Percentiles rank a stretch among this genome's conserved stretches.
These are phyloP conservation scores for Orthonychiurus folsomi DNA, from an alignment of 2,888 invertebrate species.

Conservation along the genomic window DNA sequence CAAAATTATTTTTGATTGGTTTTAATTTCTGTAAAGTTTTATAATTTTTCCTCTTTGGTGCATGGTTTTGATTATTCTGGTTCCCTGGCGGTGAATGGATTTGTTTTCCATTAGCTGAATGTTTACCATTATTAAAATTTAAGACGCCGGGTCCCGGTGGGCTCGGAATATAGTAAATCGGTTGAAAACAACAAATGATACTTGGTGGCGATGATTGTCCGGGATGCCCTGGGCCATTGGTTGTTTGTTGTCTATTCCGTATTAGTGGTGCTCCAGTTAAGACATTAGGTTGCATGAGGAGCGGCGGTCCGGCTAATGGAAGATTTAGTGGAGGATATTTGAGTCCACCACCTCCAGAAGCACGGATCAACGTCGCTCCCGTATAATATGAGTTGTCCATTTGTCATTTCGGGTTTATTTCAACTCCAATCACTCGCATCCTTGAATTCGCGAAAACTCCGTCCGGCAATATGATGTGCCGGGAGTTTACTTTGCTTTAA, in stretches of 20 bases:
- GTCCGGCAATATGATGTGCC: no score
- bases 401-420: conserved; percentile 11
- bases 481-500: no score
- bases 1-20: background rate
- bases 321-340: conserved; percentile 6
- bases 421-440: background rate
- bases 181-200: conserved; percentile 22
- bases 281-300: conserved; percentile 21
- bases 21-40: conserved; percentile 3
- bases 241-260: conserved; percentile 14
- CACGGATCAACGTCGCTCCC: conserved; percentile 25
- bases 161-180: conserved; percentile 21
- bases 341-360: conserved; percentile 9
- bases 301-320: conserved; percentile 17
- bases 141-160: background rate
- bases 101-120: background rate
- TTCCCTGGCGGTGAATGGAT: background rate
- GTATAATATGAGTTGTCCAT: conserved; percentile 28
- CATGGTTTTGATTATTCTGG: background rate
- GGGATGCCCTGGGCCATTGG: background rate
- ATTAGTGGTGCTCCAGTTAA: conserved; percentile 21
- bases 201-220: background rate
- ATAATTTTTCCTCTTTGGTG: conserved; percentile 3
- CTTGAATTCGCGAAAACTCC: no score
- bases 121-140: conserved; percentile 2